Evolutionary conservation across 2,113 vertebrate genomes (phyloP), one percentile per base, ranked within the genome.

Genomic region (Tonatia bakeri): DNA sequence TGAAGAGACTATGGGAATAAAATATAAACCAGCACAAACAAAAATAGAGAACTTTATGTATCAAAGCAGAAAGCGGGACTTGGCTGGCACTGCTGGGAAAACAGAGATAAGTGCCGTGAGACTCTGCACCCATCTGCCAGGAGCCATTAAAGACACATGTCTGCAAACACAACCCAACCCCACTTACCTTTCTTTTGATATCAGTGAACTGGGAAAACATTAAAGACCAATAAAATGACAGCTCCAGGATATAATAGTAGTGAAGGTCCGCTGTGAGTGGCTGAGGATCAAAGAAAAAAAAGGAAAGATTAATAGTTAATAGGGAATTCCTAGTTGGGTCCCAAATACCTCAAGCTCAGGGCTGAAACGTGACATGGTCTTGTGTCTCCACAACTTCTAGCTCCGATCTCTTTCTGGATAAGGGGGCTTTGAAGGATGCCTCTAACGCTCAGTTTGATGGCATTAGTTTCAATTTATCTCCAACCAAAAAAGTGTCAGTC

Each of bases 141-240:
- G 56, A 47, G n/a, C 77, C 76, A 86, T 59, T 7, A 77, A 94
- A 38, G 13, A 54, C 1, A 2, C 0, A 1, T 0, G 20, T 28
- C 80, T 79, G 83, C 56, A 96, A 56, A 43, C 79, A 95, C 69
- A 9, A 91, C 20, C 76, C 56, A 33, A 79, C 36, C 72, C 43
- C 36, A 98, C 99, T 98, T 99, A 99, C 99, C 99, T 99, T 99
- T 98, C 99, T 99, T 98, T 98, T 99, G 98, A 99, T 99, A 86
- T 99, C 99, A 97, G 99, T 99, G 98, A 99, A 99, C 97, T 99
- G 99, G 96, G 99, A 99, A 98, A 99, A 99, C 98, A 99, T 99
- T 98, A 99, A 98, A 94, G 99, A 99, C 98, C 99, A 99, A 98
- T 99, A 99, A 99, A 99, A 99, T 0, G 99, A 99, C 96, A 99